phyloP scores from a whole-genome alignment of 2,888 invertebrate genomes.

The Papilio demoleus region DNA sequence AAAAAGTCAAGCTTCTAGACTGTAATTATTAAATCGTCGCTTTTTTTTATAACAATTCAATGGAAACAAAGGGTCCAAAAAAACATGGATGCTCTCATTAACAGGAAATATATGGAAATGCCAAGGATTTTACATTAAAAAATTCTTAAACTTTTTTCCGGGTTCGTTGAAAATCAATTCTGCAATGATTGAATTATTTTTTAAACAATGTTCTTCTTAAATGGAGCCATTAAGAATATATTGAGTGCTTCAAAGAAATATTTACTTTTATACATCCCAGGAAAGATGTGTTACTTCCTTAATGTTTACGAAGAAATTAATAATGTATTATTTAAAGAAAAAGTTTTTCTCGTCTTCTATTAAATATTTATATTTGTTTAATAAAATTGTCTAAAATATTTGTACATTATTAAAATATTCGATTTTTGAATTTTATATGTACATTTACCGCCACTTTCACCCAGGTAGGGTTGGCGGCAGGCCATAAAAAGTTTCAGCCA shows the following conservation, averaged over 20 bases:
- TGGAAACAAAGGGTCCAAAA: conserved; percentile 1
- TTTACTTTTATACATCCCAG: neutral
- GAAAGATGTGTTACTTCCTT: neutral
- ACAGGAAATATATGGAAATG: conserved; percentile 26
- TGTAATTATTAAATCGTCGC: too few species aligned
- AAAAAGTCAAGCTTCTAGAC: too few species aligned
- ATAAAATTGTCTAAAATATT: too few species aligned
- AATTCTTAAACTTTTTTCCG: conserved; percentile 20
- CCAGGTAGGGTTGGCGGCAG: too few species aligned
- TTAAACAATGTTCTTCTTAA: conserved; percentile 2
- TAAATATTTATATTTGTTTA: neutral
- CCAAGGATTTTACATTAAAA: conserved; percentile 25
- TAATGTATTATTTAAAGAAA: neutral
- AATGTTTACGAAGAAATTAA: neutral
- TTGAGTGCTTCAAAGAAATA: neutral
- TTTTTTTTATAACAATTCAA: neutral
- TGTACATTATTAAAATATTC: too few species aligned
- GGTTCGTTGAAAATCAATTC: conserved; percentile 26
- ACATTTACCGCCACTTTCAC: too few species aligned
- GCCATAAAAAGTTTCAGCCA: too few species aligned
- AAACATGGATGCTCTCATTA: conserved; percentile 7
- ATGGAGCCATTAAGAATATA: neutral
- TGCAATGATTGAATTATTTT: conserved; percentile 19
- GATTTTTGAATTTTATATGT: too few species aligned
- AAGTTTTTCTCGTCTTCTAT: neutral